Base-by-base conservation (phyloP, 2,888 invertebrate species). In the Amiota mariae region DNA sequence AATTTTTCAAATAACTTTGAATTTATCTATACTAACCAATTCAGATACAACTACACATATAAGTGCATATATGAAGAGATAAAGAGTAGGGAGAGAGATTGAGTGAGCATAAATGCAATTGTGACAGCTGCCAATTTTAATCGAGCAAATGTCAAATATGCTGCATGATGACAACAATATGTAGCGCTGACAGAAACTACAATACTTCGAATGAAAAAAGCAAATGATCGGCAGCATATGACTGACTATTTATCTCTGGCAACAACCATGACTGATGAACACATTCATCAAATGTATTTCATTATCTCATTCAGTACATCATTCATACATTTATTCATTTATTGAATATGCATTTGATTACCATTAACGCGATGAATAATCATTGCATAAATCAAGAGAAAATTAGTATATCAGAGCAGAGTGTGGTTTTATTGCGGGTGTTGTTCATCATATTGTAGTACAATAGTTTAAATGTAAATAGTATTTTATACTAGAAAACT, bases 61-160 rank as follows among this genome's bases (percentile, higher is more conserved):
- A 18, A 59, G 59, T 15, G 20, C 36, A 36, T 36, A 36, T 36
- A 36, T 36, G 6, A 15, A 18, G 20, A 48, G 24, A 9, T 51
- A 49, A 15, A 36, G 36, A 36, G 51, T 2, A 54, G 13, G 8
- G 24, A 54, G 20, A 68, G 12, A 51, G 2, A 36, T 24, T 78
- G 54, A 57, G 71, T 61, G 64, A 77, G 77, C 80, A 77, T 76
- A 79, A 77, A 77, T 72, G 79, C 82, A 84, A 81, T 82, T 84
- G 82, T 82, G 83, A 80, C 84, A 82, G 84, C 84, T 84, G 83
- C 78, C 83, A 81, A 80, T 83, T 81, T 81, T 78, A 84, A 83
- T 84, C 82, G 82, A 82, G 77, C 84, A 80, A 80, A 79, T 81
- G 83, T 78, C 83, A 81, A 51, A 51, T 24, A 51, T 68, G 47